phyloP scores from a whole-genome alignment of 2,888 invertebrate genomes.

The Nymphalis c-album region DNA sequence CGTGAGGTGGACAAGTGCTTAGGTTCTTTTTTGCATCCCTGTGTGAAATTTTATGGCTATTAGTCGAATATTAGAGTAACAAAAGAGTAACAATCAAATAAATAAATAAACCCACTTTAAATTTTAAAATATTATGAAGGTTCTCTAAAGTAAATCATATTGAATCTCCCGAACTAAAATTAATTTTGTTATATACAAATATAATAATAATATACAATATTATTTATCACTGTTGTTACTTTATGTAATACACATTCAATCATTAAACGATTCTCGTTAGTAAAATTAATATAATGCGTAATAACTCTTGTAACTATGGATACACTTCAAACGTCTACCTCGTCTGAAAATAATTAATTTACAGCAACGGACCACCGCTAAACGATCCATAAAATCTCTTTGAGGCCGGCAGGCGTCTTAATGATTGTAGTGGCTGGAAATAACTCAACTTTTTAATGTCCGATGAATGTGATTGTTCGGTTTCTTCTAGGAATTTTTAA shows the following conservation, averaged over 20 bases:
- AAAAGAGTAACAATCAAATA: too few species aligned
- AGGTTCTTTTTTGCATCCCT: background rate
- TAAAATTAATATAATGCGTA: slow-evolving; percentile 22
- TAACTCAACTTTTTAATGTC: slow-evolving; percentile 41
- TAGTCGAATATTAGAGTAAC: too few species aligned
- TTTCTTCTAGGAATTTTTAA: slow-evolving; percentile 27
- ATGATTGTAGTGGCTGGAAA: slow-evolving; percentile 48
- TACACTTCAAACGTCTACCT: slow-evolving; percentile 47
- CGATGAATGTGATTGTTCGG: slow-evolving; percentile 33
- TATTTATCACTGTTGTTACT: too few species aligned
- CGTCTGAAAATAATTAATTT: slow-evolving; percentile 58
- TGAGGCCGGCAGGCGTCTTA: slow-evolving; percentile 58
- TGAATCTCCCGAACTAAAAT: too few species aligned
- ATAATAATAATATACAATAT: too few species aligned
- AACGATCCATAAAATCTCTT: slow-evolving; percentile 65
- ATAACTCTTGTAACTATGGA: slow-evolving; percentile 31
- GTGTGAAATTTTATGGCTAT: too few species aligned
- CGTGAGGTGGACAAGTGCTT: too few species aligned
- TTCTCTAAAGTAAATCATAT: too few species aligned
- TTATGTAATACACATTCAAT: too few species aligned
- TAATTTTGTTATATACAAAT: too few species aligned
- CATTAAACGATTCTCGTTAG: background rate
- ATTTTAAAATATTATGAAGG: too few species aligned
- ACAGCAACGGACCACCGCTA: slow-evolving; percentile 51
- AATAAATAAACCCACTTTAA: too few species aligned